These are phyloP conservation scores for Triplophysa rosa DNA, from an alignment of 2,113 vertebrate genomes.

Conservation along the genomic window DNA sequence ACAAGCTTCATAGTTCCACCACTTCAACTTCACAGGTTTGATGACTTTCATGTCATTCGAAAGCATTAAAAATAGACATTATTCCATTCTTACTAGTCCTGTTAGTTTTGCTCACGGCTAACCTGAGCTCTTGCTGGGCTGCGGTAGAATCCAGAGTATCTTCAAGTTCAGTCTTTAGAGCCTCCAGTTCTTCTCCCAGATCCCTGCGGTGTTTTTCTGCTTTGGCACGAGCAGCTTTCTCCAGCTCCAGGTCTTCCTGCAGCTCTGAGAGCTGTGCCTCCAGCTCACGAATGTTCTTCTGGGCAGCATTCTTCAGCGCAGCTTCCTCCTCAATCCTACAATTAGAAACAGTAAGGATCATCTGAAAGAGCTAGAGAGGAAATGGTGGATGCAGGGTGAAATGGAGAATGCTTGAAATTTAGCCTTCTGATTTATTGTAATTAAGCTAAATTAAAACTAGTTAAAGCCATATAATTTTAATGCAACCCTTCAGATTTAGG, in stretches of 20 bases:
- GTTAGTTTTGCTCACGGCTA: neutral
- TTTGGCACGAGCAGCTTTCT: conserved; percentile 83
- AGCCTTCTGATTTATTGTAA: too few relatives aligned
- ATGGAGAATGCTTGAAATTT: too few relatives aligned
- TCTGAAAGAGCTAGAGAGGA: neutral
- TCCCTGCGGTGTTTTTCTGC: conserved; percentile 91
- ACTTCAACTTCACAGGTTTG: too few relatives aligned
- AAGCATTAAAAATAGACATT: too few relatives aligned
- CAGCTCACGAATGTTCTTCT: conserved; percentile 93
- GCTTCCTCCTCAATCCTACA: conserved; percentile 91
- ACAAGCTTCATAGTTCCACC: too few relatives aligned
- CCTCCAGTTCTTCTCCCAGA: conserved; percentile 92
- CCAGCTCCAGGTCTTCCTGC: conserved; percentile 93
- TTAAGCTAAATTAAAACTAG: too few relatives aligned
- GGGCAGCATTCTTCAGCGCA: conserved; percentile 85
- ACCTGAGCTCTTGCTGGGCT: conserved; percentile 96
- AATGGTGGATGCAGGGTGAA: too few relatives aligned
- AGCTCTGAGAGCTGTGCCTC: conserved; percentile 92
- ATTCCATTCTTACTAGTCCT: neutral
- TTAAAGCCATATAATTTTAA: neutral
- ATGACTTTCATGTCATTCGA: too few relatives aligned
- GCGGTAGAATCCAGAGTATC: conserved; percentile 93
- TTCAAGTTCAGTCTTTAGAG: conserved; percentile 92
- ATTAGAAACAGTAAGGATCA: neutral
- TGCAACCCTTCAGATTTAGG: neutral